Base-by-base conservation (phyloP, 2,113 vertebrate genomes). In the Dicentrarchus labrax region DNA sequence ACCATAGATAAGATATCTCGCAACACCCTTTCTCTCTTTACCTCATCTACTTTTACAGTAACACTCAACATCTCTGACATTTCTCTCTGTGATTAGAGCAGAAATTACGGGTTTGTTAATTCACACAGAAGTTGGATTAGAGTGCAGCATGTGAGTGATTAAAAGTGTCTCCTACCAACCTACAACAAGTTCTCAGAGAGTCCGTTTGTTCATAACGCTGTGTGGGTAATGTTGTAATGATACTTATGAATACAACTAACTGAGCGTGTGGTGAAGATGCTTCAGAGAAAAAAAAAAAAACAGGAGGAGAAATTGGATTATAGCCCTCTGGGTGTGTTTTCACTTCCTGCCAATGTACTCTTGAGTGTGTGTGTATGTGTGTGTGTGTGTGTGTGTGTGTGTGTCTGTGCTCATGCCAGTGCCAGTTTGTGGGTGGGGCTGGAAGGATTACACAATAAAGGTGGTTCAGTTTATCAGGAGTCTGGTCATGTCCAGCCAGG, bases 391-490 rank as follows among this genome's bases (percentile, higher is more conserved):
- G 8, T 66, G 51, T 61, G 38, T 53, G 65, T 36, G 24, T 47
- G 67, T 73, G 24, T 53, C 21, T 66, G 60, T 39, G 59, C 11
- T 47, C 36, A 24, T 86, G 59, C 65, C 76, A 69, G 16, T 79
- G 85, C 66, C 78, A 84, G 70, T 86, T 79, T 67, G 68, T 85
- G 85, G 90, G 84, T 51, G 59, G 59, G 77, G 80, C 85, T 80
- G 82, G 72, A 84, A 80, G 76, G 78, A 82, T 76, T 84, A 53
- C 45, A 24, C 84, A 86, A 92, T 61, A 91, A 90, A 89, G 89
- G 88, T 88, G 79, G 85, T 67, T 72, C 56, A 72, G 39, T 19
- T 88, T 38, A 77, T 86, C 60, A 89, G 13, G 10, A 75, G n/a
- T 57, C 72, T 86, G 50, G 30, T 85, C 81, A 91, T 79, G 59